Evolutionary conservation across 2,888 invertebrate genomes (phyloP).

Genomic region (Caenorhabditis virilis): DNA sequence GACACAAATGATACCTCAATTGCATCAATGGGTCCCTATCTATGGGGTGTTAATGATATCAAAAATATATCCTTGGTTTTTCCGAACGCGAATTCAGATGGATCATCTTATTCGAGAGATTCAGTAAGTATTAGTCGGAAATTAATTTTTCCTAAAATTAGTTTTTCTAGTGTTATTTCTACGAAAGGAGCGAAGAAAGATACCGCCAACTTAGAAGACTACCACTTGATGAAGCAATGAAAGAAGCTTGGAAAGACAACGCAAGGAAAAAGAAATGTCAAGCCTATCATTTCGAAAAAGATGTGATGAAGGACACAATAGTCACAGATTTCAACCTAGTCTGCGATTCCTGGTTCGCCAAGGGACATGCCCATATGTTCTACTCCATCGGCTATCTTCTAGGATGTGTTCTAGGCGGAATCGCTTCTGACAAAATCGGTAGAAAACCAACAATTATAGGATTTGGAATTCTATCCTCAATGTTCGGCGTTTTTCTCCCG

Average conservation of each 20-base stretch:
- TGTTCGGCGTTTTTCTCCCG: constrained; percentile 68
- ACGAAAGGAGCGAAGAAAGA: constrained; percentile 50
- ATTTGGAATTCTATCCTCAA: constrained; percentile 67
- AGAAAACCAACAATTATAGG: constrained; percentile 69
- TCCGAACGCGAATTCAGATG: constrained; percentile 44
- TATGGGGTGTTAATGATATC: constrained; percentile 58
- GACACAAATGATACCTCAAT: constrained; percentile 44
- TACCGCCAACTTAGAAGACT: constrained; percentile 60
- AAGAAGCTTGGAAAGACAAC: constrained; percentile 40
- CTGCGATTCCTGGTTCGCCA: constrained; percentile 65
- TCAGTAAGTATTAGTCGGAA: constrained; percentile 8
- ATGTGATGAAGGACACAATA: constrained; percentile 67
- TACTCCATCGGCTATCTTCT: constrained; percentile 68
- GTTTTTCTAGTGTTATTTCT: constrained; percentile 61
- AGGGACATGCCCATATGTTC: constrained; percentile 69
- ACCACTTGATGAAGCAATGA: constrained; percentile 57
- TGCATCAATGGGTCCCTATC: constrained; percentile 25
- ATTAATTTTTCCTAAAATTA: not conserved
- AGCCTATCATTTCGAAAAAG: constrained; percentile 61
- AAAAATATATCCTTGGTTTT: constrained; percentile 57
- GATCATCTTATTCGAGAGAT: constrained; percentile 34
- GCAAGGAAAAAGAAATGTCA: constrained; percentile 54
- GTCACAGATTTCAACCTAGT: constrained; percentile 69
- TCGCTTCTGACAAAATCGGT: constrained; percentile 67
- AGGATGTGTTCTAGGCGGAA: constrained; percentile 67